A percentile compares a stretch with the other conserved stretches of the same genome.
phyloP scores from a whole-genome alignment of 2,113 vertebrate genomes.

The Octodon degus region DNA sequence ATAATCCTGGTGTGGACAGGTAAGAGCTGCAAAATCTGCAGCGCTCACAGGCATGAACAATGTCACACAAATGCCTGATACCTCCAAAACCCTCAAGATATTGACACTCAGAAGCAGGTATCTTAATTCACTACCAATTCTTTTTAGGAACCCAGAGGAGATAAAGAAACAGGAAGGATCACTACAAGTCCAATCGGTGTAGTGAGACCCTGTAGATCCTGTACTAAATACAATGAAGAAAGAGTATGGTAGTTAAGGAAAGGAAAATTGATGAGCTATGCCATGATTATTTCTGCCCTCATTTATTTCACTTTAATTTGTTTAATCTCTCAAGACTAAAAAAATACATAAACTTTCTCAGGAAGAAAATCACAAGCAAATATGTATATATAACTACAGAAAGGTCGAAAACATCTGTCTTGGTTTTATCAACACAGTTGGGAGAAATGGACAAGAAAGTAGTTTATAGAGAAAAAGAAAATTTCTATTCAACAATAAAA shows the following conservation, averaged over 20 bases:
- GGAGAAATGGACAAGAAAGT: neutral
- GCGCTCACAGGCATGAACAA: neutral
- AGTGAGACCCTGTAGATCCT: too few relatives aligned
- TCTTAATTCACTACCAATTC: conserved; percentile 36
- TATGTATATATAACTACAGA: neutral
- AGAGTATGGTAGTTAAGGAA: neutral
- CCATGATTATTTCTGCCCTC: neutral
- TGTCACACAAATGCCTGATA: neutral
- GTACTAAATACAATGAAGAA: conserved; percentile 37
- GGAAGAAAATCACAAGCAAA: neutral
- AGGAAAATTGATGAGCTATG: neutral
- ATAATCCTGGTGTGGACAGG: conserved; percentile 16
- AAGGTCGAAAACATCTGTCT: neutral
- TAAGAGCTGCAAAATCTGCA: neutral
- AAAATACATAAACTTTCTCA: neutral
- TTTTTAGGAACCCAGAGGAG: conserved; percentile 17
- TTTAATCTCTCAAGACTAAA: neutral
- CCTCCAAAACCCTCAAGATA: neutral
- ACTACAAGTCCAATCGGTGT: too few relatives aligned
- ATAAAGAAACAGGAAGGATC: too few relatives aligned
- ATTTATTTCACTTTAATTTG: conserved; percentile 20
- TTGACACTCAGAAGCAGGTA: neutral
- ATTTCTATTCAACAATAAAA: neutral
- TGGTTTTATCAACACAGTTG: conserved; percentile 29
- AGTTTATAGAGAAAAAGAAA: neutral